phyloP scores from a whole-genome alignment of 2,797 vertebrate species.

The Tapera naevia region DNA sequence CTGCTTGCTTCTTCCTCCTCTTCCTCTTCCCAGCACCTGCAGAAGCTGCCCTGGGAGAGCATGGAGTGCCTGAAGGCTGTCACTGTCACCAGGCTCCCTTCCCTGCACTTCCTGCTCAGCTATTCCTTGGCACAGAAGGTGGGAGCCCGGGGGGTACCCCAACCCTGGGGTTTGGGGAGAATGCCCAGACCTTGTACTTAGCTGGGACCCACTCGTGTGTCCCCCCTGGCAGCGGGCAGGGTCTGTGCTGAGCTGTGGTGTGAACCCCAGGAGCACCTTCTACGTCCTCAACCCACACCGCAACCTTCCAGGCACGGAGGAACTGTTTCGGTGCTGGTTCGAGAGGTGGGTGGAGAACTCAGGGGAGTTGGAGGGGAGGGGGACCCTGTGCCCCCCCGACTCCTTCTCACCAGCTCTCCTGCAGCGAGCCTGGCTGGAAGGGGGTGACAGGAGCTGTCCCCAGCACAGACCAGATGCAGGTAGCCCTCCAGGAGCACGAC shows the following conservation, averaged over 20 bases:
- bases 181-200: rapidly evolving
- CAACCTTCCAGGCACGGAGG: conserved; percentile 85
- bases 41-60: conserved; percentile 94
- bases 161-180: too few species aligned
- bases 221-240: conserved; percentile 22
- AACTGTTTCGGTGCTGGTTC: conserved; percentile 87
- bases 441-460: conserved; percentile 86
- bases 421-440: conserved; percentile 83
- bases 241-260: conserved; percentile 79
- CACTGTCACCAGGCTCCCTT: conserved; percentile 88
- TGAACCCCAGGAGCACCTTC: conserved; percentile 82
- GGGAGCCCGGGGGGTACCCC: not conserved
- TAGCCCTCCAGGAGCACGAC: conserved; percentile 84
- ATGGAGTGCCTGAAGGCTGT: conserved; percentile 76
- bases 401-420: not conserved
- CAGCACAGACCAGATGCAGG: conserved; percentile 77
- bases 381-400: rapidly evolving
- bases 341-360: conserved; percentile 67
- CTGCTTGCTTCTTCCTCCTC: not conserved
- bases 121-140: conserved; percentile 69
- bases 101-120: conserved; percentile 86
- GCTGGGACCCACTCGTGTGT: not conserved
- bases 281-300: conserved; percentile 91
- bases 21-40: conserved; percentile 81
- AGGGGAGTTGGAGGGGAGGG: rapidly evolving